A percentile compares a stretch with the other conserved stretches of the same genome.
phyloP scores from a whole-genome alignment of 2,888 invertebrate species.

The Dioctria rufipes region DNA sequence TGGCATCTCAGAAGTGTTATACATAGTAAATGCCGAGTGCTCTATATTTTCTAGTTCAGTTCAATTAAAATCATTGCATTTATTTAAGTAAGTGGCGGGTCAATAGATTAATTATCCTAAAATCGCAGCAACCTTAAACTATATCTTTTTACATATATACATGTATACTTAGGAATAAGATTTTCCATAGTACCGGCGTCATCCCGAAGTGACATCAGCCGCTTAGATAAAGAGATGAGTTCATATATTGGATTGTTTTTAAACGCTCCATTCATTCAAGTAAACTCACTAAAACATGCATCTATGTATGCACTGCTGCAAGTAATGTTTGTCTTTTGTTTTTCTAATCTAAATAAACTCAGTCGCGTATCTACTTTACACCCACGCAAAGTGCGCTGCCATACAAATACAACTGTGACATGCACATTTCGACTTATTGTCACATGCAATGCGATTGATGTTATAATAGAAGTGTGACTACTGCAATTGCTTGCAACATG shows the following conservation, averaged over 20 bases:
- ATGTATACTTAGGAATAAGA: background rate
- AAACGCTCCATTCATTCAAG: background rate
- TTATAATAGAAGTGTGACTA: conserved; percentile 21
- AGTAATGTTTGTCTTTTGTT: background rate
- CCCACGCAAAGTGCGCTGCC: conserved; percentile 32
- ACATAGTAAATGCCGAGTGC: conserved; percentile 14
- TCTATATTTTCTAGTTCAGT: conserved; percentile 51
- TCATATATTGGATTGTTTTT: conserved; percentile 22
- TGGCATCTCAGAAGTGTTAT: conserved; percentile 7
- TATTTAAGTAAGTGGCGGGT: conserved; percentile 51
- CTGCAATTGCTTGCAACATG: background rate
- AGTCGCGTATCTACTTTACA: conserved; percentile 33
- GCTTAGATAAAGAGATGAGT: conserved; percentile 43
- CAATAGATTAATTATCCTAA: conserved; percentile 54
- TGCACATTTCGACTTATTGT: conserved; percentile 15
- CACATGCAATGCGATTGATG: conserved; percentile 43
- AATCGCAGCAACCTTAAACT: conserved; percentile 53
- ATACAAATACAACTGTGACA: background rate
- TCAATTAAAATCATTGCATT: conserved; percentile 53
- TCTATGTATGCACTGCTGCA: background rate
- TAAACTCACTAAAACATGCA: background rate
- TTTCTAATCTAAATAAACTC: background rate
- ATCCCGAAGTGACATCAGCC: conserved; percentile 49
- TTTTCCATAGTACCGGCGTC: background rate
- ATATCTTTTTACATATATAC: conserved; percentile 29